Conservation (phyloP, 2,888 invertebrate genomes). For the Amiota communis region DNA sequence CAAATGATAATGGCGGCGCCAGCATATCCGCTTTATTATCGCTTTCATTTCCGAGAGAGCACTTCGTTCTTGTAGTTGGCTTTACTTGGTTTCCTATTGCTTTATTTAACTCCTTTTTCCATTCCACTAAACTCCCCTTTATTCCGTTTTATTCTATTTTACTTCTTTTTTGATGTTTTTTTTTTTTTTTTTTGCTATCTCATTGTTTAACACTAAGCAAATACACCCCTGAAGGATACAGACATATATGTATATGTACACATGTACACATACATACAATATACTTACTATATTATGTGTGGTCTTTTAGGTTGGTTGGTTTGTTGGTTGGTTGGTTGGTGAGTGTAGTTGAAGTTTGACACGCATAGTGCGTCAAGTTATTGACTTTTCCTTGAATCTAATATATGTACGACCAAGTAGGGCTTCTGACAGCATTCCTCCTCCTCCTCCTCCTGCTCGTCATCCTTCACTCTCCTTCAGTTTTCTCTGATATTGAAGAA, state of each 20-base stretch:
- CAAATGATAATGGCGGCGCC: constrained; percentile 66
- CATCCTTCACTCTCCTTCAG: background rate
- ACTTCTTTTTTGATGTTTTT: no score
- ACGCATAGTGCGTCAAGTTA: constrained; percentile 56
- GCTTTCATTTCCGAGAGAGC: constrained; percentile 41
- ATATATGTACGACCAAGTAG: background rate
- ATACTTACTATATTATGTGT: no score
- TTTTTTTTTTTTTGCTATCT: constrained; percentile 7
- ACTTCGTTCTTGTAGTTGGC: background rate
- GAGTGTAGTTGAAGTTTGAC: constrained; percentile 54
- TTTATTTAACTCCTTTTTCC: constrained; percentile 6
- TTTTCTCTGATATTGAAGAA: no score
- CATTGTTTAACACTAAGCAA: constrained; percentile 19
- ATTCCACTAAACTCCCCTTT: background rate
- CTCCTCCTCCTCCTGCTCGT: no score
- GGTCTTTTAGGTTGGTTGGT: no score
- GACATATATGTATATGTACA: no score
- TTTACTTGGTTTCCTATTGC: background rate
- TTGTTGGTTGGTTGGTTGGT: background rate
- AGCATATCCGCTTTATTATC: constrained; percentile 66
- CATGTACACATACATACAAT: no score
- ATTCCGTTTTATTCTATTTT: background rate
- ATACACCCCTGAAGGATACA: constrained; percentile 46
- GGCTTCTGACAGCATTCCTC: background rate
- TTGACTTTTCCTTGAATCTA: constrained; percentile 22